phyloP scores from a whole-genome alignment of 2,888 invertebrate species.

The Drosophila phalerata region DNA sequence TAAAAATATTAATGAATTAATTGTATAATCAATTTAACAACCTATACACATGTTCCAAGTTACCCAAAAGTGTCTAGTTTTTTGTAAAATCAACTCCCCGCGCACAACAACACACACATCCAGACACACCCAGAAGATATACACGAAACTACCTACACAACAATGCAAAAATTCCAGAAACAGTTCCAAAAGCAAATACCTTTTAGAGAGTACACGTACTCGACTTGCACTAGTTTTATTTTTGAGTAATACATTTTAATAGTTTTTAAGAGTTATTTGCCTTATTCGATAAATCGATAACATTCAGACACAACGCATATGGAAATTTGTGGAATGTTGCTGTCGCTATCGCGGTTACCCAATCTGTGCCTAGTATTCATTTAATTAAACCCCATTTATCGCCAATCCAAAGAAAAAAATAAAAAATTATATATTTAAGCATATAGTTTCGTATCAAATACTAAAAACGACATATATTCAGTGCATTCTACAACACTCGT shows the following conservation, averaged over 20 bases:
- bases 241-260: slow-evolving; percentile 31
- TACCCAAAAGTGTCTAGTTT: slow-evolving; percentile 53
- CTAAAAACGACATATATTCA: slow-evolving; percentile 61
- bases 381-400: slow-evolving; percentile 53
- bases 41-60: slow-evolving; percentile 83
- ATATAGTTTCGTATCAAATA: slow-evolving; percentile 44
- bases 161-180: slow-evolving; percentile 30
- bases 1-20: slow-evolving; percentile 49
- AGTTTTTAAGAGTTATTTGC: slow-evolving; percentile 46
- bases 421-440: slow-evolving; percentile 53
- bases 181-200: slow-evolving; percentile 31
- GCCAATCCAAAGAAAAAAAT: slow-evolving; percentile 23
- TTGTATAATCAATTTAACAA: slow-evolving; percentile 71
- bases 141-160: slow-evolving; percentile 51
- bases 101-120: slow-evolving; percentile 69
- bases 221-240: slow-evolving; percentile 53
- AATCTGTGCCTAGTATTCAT: slow-evolving; percentile 85
- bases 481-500: slow-evolving; percentile 53
- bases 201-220: slow-evolving; percentile 8
- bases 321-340: slow-evolving; percentile 85
- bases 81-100: slow-evolving; percentile 59
- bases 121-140: slow-evolving; percentile 58
- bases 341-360: slow-evolving; percentile 86
- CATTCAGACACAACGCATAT: slow-evolving; percentile 75
- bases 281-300: slow-evolving; percentile 31